Percentiles rank a stretch among this genome's conserved stretches.
phyloP scores from a whole-genome alignment of 2,797 vertebrate species.

The Helicolenus hilgendorfi region DNA sequence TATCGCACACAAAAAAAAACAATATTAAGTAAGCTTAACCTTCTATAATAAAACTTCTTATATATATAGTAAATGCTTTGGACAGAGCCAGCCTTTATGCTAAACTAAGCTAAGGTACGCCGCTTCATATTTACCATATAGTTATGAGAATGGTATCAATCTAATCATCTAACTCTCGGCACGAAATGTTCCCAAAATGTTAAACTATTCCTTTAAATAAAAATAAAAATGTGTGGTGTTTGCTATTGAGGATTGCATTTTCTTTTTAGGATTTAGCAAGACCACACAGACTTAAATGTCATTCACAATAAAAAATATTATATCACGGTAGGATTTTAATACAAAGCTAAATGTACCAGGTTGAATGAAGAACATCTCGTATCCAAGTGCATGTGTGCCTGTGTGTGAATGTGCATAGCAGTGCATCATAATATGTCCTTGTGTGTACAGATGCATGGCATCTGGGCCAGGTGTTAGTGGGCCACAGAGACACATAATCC shows the following conservation, averaged over 20 bases:
- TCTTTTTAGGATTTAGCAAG: neutral
- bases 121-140: neutral
- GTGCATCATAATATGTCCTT: conserved; percentile 34
- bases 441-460: conserved; percentile 66
- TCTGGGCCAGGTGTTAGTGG: conserved; percentile 78
- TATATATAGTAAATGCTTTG: neutral
- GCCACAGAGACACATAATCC: conserved; percentile 75
- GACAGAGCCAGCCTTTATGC: neutral
- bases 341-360: neutral
- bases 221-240: neutral
- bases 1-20: neutral
- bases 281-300: neutral
- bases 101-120: neutral
- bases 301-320: neutral
- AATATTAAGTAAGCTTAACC: too few species aligned
- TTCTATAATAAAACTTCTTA: too few species aligned
- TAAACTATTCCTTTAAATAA: neutral
- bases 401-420: neutral
- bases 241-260: neutral
- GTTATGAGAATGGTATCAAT: neutral
- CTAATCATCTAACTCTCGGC: neutral
- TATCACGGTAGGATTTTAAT: neutral
- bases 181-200: neutral
- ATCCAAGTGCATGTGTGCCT: neutral
- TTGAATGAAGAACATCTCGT: neutral